Evolutionary conservation across 2,888 invertebrate species (phyloP).

Genomic region (Andrena trimmerana): DNA sequence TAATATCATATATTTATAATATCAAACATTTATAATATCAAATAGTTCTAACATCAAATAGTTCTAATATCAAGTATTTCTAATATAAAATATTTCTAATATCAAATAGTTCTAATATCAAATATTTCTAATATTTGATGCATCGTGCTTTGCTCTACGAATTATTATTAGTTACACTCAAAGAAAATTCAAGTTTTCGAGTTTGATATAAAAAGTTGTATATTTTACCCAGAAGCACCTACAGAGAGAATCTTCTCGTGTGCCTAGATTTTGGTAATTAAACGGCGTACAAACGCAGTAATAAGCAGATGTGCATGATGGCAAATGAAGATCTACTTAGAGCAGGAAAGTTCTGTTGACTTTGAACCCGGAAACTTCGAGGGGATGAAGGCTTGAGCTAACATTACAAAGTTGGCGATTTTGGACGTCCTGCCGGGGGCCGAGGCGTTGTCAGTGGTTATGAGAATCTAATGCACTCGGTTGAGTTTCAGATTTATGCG

Average conservation of each 20-base stretch:
- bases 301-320: constrained; percentile 13
- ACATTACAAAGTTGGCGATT: constrained; percentile 33
- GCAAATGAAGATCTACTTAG: constrained; percentile 14
- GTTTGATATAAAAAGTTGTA: no score
- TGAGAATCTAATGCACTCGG: constrained; percentile 31
- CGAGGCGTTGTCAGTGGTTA: constrained; percentile 31
- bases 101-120: no score
- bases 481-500: constrained; percentile 2
- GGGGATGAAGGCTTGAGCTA: constrained; percentile 10
- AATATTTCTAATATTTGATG: no score
- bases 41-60: no score
- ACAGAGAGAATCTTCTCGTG: background rate
- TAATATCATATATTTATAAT: no score
- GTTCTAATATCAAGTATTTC: no score
- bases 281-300: background rate
- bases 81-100: no score
- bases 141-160: no score
- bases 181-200: no score
- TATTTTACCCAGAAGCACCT: no score
- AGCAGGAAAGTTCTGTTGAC: constrained; percentile 35
- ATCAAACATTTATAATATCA: no score
- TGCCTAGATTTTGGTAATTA: background rate
- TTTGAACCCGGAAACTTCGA: constrained; percentile 38
- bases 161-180: no score
- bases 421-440: background rate